Evolutionary conservation across 2,113 vertebrate genomes (phyloP), one percentile per base, ranked within the genome.

Genomic region (Spea multiplicata): DNA sequence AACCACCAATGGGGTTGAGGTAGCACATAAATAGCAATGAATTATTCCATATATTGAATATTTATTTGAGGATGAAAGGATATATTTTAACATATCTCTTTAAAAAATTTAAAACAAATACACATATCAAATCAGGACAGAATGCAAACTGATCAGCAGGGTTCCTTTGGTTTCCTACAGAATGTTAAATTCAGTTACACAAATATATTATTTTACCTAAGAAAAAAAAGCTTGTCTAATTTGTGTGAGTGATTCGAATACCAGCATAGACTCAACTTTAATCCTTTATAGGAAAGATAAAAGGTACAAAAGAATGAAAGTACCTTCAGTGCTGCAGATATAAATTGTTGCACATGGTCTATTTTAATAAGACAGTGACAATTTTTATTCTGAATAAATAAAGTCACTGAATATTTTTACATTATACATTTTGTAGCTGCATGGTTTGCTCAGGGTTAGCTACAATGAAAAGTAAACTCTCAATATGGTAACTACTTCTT

Each of bases 161-260:
- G 45, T 10, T 46, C 44, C 13, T 67, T 14, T 67, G 45, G 66
- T 46, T 12, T 67, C 10, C 5, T 46, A 45, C 44, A 67, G 12
- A 67, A 67, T 67, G 44, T 67, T 67, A 67, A 67, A 69, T 69
- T 49, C 67, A 69, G 67, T 69, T 69, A 69, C 67, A 69, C 61
- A 64, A 64, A 64, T 64, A 16, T 17, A 64, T 64, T 64, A 64
- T 69, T 69, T 69, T 64, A 61, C 57, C 57, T 1, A 61, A 17
- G 61, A 12, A 59, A 64, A 10, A 69, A 68, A 49, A 49, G 67
- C 67, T 69, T 69, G 47, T 69, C 46, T 69, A 69, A 67, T 67
- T 67, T 67, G 66, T 46, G 9, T 67, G 66, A 67, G 44, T 67
- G 66, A 67, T 59, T 59, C 55, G 1, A 59, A 59, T 59, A 59